Evolutionary conservation across 2,797 vertebrate genomes (phyloP).

Genomic region (Prionace glauca): DNA sequence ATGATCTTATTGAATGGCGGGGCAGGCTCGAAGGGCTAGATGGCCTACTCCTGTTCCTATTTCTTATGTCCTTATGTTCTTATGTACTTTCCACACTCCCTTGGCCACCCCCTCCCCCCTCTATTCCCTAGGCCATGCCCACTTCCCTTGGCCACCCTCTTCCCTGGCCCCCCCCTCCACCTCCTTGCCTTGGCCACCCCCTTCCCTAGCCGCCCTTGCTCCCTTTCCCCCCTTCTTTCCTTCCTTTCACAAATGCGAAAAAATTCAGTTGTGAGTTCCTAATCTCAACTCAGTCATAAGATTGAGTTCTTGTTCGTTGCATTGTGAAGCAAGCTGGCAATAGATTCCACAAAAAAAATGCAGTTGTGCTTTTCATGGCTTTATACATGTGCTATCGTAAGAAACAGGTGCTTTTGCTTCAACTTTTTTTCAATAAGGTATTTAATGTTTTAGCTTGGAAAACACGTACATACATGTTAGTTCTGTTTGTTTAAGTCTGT

Average conservation of each 20-base stretch:
- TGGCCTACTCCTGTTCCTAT: no score
- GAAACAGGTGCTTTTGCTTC: conserved; percentile 17
- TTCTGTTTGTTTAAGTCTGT: background rate
- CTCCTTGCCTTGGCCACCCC: no score
- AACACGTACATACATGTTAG: background rate
- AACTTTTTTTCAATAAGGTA: background rate
- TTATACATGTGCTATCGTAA: background rate
- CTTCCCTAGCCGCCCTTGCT: no score
- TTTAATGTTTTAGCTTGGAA: background rate
- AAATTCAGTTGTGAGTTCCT: background rate
- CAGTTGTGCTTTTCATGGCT: background rate
- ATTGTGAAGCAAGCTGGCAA: background rate
- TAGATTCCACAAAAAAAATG: background rate
- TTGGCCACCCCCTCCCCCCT: no score
- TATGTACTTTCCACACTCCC: background rate
- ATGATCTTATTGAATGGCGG: no score
- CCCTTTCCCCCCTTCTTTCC: no score
- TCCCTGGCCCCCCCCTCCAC: no score
- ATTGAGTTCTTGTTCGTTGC: background rate
- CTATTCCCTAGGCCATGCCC: no score
- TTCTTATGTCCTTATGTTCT: no score
- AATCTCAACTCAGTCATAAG: background rate
- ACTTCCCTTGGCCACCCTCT: no score
- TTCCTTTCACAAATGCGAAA: background rate
- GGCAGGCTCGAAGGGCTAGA: no score